Percentiles rank a stretch among this genome's conserved stretches.
These are phyloP conservation scores for Falco rusticolus DNA, from an alignment of 2,797 vertebrate species.

Conservation along the genomic window DNA sequence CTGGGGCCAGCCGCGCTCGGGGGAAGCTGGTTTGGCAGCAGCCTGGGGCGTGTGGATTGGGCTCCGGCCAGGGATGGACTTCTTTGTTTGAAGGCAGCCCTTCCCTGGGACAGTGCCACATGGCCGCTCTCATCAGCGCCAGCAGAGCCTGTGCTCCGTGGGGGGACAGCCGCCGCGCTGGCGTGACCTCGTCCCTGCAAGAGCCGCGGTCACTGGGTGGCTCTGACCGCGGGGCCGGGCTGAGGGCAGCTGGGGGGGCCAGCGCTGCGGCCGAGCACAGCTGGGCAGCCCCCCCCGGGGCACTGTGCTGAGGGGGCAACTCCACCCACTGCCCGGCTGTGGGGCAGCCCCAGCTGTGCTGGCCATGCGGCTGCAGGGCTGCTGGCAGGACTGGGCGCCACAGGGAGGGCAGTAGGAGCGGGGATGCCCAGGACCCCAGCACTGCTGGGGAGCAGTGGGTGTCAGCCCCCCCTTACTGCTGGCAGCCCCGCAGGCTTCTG, in stretches of 20 bases:
- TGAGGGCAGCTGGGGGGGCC: background rate
- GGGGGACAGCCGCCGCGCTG: background rate
- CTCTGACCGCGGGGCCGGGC: background rate
- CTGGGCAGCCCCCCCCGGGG: background rate
- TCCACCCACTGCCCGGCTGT: accelerated
- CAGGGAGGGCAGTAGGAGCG: accelerated
- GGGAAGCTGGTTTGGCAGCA: background rate
- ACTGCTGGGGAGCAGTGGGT: background rate
- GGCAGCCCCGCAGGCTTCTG: background rate
- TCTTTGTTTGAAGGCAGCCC: background rate
- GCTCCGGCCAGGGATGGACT: background rate
- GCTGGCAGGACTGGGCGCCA: background rate
- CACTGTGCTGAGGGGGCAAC: too few relatives aligned
- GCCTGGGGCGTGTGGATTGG: background rate
- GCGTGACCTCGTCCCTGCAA: background rate
- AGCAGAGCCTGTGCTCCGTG: background rate
- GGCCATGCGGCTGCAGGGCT: background rate
- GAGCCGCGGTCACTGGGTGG: background rate
- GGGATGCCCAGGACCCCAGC: background rate
- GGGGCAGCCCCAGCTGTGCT: background rate
- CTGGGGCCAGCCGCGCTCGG: background rate
- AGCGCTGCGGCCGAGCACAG: accelerated
- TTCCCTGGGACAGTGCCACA: background rate
- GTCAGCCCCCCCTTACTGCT: background rate
- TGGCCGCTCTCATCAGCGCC: background rate